phyloP scores from a whole-genome alignment of 1,140 invertebrate species.

The Tetramorium alpestre region DNA sequence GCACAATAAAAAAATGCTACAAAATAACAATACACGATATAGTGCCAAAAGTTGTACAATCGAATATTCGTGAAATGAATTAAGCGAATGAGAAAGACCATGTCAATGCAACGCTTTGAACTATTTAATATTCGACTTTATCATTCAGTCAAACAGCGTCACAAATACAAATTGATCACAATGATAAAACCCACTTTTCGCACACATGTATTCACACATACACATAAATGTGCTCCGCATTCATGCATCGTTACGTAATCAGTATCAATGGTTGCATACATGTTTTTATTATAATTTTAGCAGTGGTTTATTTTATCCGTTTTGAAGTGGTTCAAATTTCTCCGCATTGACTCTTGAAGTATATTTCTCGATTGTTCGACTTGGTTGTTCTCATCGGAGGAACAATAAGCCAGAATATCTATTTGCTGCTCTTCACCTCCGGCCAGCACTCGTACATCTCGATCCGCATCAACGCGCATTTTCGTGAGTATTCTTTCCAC shows the following conservation, averaged over 20 bases:
- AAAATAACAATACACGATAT: constrained; percentile 19
- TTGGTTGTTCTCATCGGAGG: constrained; percentile 46
- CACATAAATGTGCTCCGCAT: constrained; percentile 37
- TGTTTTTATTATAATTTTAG: too few relatives aligned
- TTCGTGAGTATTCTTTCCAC: constrained; percentile 74
- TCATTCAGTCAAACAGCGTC: constrained; percentile 40
- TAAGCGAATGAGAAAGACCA: constrained; percentile 55
- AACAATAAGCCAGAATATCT: constrained; percentile 20
- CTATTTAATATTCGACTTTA: constrained; percentile 60
- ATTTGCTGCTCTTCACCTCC: constrained; percentile 63
- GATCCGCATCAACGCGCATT: constrained; percentile 79
- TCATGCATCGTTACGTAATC: constrained; percentile 38
- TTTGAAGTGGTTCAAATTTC: too few relatives aligned
- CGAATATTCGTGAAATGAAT: constrained; percentile 35
- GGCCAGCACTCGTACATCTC: constrained; percentile 81
- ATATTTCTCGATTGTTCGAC: constrained; percentile 62
- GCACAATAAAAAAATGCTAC: constrained; percentile 42
- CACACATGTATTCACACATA: constrained; percentile 15
- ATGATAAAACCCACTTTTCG: constrained; percentile 55
- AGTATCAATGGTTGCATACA: constrained; percentile 19
- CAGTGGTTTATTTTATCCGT: too few relatives aligned
- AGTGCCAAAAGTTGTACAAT: constrained; percentile 24
- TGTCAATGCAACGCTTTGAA: constrained; percentile 34
- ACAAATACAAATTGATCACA: constrained; percentile 72
- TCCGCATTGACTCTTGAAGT: not conserved